phyloP scores from a whole-genome alignment of 1,140 invertebrate genomes.

The Procambarus clarkii region DNA sequence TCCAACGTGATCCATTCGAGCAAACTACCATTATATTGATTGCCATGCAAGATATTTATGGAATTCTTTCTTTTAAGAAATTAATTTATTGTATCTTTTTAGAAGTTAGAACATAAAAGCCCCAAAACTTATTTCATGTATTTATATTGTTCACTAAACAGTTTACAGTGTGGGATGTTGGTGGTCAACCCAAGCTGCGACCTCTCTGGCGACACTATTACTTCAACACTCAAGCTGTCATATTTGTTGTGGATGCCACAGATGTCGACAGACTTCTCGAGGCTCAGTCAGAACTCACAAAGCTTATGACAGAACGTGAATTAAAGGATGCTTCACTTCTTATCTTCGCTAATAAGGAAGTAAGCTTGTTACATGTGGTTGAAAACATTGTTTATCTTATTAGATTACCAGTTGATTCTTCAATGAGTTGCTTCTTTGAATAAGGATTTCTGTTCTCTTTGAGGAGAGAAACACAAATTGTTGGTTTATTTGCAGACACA shows the following conservation, averaged over 20 bases:
- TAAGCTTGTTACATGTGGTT: conserved; percentile 68
- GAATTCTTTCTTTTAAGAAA: no score
- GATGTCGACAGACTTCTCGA: conserved; percentile 78
- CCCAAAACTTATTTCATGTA: not conserved
- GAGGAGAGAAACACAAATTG: no score
- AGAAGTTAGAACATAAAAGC: no score
- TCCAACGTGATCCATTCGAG: no score
- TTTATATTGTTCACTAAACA: conserved; percentile 68
- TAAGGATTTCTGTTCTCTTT: not conserved
- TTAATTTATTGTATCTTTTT: no score
- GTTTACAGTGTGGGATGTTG: conserved; percentile 81
- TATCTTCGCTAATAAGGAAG: conserved; percentile 80
- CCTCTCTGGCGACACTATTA: conserved; percentile 81
- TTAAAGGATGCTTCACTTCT: conserved; percentile 79
- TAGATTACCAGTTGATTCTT: not conserved
- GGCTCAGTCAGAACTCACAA: conserved; percentile 78
- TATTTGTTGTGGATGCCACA: conserved; percentile 80
- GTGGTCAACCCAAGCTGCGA: conserved; percentile 80
- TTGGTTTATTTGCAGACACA: no score
- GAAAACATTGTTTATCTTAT: not conserved
- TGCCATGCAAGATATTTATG: no score
- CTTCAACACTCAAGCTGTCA: conserved; percentile 79
- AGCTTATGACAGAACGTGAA: conserved; percentile 78
- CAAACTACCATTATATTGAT: no score
- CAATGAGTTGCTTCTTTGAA: not conserved